phyloP scores from a whole-genome alignment of 2,113 vertebrate genomes.

The Pitta sordida region DNA sequence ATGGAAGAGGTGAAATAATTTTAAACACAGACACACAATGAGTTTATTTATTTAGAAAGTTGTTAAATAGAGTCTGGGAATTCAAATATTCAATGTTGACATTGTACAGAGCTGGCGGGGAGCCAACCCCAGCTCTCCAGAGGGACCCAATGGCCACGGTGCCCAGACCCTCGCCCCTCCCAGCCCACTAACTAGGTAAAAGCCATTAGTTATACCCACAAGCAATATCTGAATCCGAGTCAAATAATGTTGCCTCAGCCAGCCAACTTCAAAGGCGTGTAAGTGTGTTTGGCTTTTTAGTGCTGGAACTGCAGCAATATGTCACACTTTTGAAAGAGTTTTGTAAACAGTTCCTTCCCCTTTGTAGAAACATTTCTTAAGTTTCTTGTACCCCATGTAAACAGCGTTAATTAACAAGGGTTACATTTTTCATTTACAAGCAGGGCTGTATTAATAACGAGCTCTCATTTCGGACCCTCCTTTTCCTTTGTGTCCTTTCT shows the following conservation, averaged over 20 bases:
- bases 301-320: slow-evolving; percentile 74
- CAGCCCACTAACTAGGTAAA: slow-evolving; percentile 80
- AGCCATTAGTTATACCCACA: slow-evolving; percentile 81
- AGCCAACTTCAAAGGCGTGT: slow-evolving; percentile 76
- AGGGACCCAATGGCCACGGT: slow-evolving; percentile 76
- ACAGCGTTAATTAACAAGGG: slow-evolving; percentile 70
- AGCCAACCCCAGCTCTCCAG: slow-evolving; percentile 80
- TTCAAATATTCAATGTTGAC: slow-evolving; percentile 99
- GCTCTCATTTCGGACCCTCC: not conserved
- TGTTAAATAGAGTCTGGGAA: slow-evolving; percentile 97
- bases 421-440: slow-evolving; percentile 63
- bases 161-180: slow-evolving; percentile 77
- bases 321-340: slow-evolving; percentile 79
- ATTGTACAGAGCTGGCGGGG: slow-evolving; percentile 88
- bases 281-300: slow-evolving; percentile 82
- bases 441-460: not conserved
- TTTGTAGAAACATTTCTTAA: slow-evolving; percentile 75
- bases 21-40: slow-evolving; percentile 89
- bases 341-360: slow-evolving; percentile 78
- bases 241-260: slow-evolving; percentile 72
- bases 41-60: slow-evolving; percentile 94
- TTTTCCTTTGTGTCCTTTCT: slow-evolving; percentile 20
- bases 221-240: slow-evolving; percentile 75
- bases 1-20: slow-evolving; percentile 85
- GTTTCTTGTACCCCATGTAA: slow-evolving; percentile 71